Evolutionary conservation across 2,113 vertebrate genomes (phyloP), one percentile per base, ranked within the genome.

Genomic region (Ceyx cyanopectus): DNA sequence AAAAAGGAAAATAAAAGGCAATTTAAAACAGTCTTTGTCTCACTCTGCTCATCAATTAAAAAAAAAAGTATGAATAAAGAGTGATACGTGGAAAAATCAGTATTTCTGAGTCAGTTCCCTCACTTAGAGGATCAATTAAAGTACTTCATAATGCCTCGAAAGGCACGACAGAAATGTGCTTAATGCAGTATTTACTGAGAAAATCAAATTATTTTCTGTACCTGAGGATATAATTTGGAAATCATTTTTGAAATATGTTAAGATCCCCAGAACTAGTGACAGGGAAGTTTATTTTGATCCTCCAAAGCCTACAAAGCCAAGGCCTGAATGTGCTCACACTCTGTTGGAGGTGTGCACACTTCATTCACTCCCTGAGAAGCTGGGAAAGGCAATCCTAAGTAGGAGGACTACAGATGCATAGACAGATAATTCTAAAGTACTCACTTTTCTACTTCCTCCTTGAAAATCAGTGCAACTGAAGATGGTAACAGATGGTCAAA

Each of bases 401-500:
- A 63, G 27, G 14, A 72, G 27, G 27, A 50, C 45, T 78, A 27
- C 29, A 78, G 65, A 83, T 10, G 23, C 0, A 7, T 6, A 85
- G 81, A 56, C 16, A 84, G 40, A 16, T 58, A 67, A 91, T 53
- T 86, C 48, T 45, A n/a, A 90, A 86, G 19, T 30, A 78, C 7
- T 78, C 0, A 1, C 23, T 19, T 27, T 78, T 78, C 57, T 26
- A 56, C 30, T 57, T 75, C 54, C 37, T 74, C 56, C 12, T 75
- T 83, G 7, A 86, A 75, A 90, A 93, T 43, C 76, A 93, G 48
- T 84, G n/a, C 43, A 84, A 81, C 9, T 0, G 0, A 63, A 77
- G 68, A 95, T 9, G 9, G 68, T 63, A 91, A 88, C 80, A 95
- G 85, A 93, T 87, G 89, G 90, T 29, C 82, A 81, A 69, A 90